Evolutionary conservation across 2,113 vertebrate species (phyloP).

Genomic region (Hystrix brachyura): DNA sequence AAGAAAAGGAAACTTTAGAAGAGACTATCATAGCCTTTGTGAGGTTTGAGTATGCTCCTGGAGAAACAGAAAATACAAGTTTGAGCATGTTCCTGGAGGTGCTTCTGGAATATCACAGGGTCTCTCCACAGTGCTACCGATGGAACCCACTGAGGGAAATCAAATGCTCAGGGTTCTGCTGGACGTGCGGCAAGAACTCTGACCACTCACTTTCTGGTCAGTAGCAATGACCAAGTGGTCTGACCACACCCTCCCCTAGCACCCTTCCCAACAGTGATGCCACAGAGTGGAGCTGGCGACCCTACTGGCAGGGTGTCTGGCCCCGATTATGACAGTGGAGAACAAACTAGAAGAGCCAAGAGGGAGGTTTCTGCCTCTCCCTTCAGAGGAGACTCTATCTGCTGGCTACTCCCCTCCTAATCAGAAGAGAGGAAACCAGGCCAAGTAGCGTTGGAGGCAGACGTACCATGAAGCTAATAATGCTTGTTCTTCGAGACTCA

Average conservation of each 20-base stretch:
- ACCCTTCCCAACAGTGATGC: fast-evolving
- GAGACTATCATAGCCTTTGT: neutral
- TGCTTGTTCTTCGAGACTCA: neutral
- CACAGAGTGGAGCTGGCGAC: fast-evolving
- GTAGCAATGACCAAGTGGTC: neutral
- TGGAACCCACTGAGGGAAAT: neutral
- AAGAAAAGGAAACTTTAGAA: neutral
- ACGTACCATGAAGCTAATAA: neutral
- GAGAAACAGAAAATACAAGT: neutral
- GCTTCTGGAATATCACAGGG: neutral
- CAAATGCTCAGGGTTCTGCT: neutral
- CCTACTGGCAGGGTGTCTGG: fast-evolving
- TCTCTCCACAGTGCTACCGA: neutral
- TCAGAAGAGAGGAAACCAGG: neutral
- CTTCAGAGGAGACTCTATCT: neutral
- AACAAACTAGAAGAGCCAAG: too few relatives aligned
- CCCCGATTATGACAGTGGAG: too few relatives aligned
- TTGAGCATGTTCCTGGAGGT: neutral
- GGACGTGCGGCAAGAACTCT: neutral
- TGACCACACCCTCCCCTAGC: neutral
- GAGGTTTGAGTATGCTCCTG: neutral
- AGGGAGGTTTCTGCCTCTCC: too few relatives aligned
- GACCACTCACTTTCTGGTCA: too few relatives aligned
- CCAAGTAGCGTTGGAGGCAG: neutral
- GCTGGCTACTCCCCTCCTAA: neutral